Evolutionary conservation across 92 coral and sea anemone species (phyloP).

Genomic region (Zoanthus sociatus): DNA sequence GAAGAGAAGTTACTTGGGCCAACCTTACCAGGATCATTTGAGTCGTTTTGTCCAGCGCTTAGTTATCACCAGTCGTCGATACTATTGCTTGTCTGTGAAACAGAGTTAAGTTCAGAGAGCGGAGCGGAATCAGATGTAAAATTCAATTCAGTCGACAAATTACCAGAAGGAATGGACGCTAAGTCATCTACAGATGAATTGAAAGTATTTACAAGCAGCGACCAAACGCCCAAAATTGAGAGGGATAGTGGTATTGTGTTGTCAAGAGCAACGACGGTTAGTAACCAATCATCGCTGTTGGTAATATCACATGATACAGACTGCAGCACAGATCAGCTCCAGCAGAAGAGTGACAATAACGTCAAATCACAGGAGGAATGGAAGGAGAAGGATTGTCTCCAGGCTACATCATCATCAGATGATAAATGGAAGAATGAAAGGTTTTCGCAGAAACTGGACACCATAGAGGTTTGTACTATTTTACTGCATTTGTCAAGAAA

Average conservation of each 20-base stretch:
- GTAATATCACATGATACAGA: conserved; percentile 36
- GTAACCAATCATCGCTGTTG: conserved; percentile 32
- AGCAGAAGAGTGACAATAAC: neutral
- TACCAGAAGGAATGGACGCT: neutral
- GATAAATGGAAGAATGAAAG: neutral
- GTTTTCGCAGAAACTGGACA: neutral
- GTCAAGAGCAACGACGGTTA: conserved; percentile 12
- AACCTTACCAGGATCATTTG: too few relatives aligned
- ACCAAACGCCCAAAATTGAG: neutral
- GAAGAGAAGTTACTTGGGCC: too few relatives aligned
- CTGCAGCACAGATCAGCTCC: neutral
- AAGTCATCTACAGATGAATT: neutral
- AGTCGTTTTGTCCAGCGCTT: neutral
- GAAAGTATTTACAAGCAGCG: neutral
- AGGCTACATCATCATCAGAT: neutral
- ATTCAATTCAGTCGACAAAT: neutral
- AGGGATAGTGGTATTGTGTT: conserved; percentile 23
- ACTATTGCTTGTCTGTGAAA: conserved; percentile 19
- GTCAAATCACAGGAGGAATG: neutral
- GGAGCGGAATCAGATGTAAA: neutral
- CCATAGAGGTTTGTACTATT: neutral
- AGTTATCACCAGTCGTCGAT: conserved; percentile 25
- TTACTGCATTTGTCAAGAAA: neutral
- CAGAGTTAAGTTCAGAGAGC: conserved; percentile 22
- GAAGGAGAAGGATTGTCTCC: neutral